Conservation (phyloP, 2,888 invertebrate genomes). For the Trichopria drosophilae region DNA sequence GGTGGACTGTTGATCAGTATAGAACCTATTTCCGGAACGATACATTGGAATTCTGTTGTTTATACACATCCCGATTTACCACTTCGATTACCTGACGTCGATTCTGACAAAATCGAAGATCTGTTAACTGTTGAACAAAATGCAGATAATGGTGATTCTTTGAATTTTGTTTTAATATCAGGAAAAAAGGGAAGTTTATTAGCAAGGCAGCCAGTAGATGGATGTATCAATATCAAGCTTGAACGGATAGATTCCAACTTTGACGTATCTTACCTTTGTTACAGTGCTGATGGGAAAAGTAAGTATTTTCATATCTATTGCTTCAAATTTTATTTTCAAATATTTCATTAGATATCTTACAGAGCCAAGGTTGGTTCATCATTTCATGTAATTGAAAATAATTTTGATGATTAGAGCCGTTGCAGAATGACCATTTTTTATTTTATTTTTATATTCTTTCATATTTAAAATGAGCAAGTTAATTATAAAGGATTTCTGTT, state of each 20-base stretch:
- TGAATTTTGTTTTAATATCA: slow-evolving; percentile 67
- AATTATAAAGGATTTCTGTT: too few species aligned
- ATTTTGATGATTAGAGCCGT: too few species aligned
- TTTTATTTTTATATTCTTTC: too few species aligned
- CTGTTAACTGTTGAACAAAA: slow-evolving; percentile 63
- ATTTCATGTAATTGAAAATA: too few species aligned
- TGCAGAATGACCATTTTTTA: too few species aligned
- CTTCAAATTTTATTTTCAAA: too few species aligned
- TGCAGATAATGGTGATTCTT: too few species aligned
- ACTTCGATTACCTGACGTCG: slow-evolving; percentile 71
- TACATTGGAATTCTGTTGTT: slow-evolving; percentile 64
- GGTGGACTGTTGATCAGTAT: slow-evolving; percentile 68
- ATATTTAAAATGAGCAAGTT: too few species aligned
- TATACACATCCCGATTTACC: slow-evolving; percentile 69
- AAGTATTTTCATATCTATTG: too few species aligned
- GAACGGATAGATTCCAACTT: slow-evolving; percentile 41
- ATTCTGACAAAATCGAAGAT: slow-evolving; percentile 73
- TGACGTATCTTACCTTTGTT: slow-evolving; percentile 46
- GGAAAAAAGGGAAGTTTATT: slow-evolving; percentile 72
- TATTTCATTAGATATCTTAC: too few species aligned
- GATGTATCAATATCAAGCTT: slow-evolving; percentile 42
- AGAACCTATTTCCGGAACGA: slow-evolving; percentile 65
- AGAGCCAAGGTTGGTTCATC: slow-evolving; percentile 62
- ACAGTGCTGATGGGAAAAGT: slow-evolving; percentile 42
- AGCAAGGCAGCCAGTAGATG: slow-evolving; percentile 48